phyloP scores from a whole-genome alignment of 2,113 vertebrate genomes.

The Cairina moschata region DNA sequence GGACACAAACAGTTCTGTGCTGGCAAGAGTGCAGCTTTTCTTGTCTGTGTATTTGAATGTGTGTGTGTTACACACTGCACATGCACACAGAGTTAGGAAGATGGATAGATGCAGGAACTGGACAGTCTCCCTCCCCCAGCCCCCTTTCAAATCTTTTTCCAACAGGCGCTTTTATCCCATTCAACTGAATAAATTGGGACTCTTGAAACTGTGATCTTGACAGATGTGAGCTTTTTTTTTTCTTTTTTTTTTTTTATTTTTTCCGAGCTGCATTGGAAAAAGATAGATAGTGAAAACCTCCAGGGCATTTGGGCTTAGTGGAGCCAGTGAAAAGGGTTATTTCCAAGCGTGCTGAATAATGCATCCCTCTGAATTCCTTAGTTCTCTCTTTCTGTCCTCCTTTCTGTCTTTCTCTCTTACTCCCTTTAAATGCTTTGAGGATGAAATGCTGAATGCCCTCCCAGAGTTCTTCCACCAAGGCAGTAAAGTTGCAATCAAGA shows the following conservation, averaged over 20 bases:
- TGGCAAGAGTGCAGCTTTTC: background rate
- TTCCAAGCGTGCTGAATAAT: constrained; percentile 70
- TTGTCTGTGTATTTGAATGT: background rate
- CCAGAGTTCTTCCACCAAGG: background rate
- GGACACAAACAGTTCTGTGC: background rate
- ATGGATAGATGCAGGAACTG: background rate
- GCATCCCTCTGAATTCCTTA: constrained; percentile 66
- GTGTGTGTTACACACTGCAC: background rate
- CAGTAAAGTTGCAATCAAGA: constrained; percentile 28
- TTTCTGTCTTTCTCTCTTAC: constrained; percentile 36
- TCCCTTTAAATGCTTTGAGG: constrained; percentile 40
- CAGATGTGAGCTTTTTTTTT: constrained; percentile 64
- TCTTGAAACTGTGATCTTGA: constrained; percentile 73
- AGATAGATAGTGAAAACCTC: constrained; percentile 72
- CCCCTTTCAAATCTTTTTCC: constrained; percentile 56
- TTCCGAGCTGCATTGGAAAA: constrained; percentile 56
- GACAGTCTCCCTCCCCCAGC: constrained; percentile 15
- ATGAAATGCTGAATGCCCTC: constrained; percentile 17
- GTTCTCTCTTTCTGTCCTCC: constrained; percentile 59
- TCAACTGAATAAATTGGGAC: constrained; percentile 70
- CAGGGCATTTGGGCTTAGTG: constrained; percentile 70
- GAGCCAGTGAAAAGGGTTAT: constrained; percentile 71
- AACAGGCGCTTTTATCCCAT: constrained; percentile 60
- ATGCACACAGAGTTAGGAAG: background rate
- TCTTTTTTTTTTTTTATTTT: constrained; percentile 28